A percentile compares a stretch with the other conserved stretches of the same genome.
Conservation (phyloP, 2,113 vertebrate species). For the Vidua macroura region DNA sequence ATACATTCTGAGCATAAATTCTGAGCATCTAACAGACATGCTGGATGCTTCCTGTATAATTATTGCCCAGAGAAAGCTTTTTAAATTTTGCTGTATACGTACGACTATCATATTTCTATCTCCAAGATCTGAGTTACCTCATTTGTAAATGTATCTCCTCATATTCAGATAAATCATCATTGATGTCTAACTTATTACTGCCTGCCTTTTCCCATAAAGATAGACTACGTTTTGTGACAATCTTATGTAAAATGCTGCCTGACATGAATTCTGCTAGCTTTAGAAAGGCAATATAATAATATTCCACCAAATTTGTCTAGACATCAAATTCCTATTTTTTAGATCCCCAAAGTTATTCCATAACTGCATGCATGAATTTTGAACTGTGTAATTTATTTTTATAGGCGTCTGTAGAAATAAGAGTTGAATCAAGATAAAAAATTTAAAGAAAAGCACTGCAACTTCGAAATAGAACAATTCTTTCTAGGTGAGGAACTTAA, state of each 20-base stretch:
- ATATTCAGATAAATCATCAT: slow-evolving; percentile 45
- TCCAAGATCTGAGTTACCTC: slow-evolving; percentile 19
- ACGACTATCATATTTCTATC: not conserved
- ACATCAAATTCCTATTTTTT: slow-evolving; percentile 24
- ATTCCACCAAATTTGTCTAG: slow-evolving; percentile 18
- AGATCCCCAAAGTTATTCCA: not conserved
- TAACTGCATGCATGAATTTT: not conserved
- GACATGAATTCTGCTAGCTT: slow-evolving; percentile 10
- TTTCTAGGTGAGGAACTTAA: not conserved
- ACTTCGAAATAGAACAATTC: not conserved
- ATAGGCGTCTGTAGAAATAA: not conserved
- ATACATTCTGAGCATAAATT: not conserved
- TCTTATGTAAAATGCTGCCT: slow-evolving; percentile 36
- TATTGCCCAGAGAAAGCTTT: not conserved
- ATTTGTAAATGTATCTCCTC: slow-evolving; percentile 25
- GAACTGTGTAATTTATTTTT: not conserved
- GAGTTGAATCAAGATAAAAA: not conserved
- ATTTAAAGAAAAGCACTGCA: not conserved
- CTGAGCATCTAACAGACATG: not conserved
- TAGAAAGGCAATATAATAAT: not conserved
- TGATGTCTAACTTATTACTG: slow-evolving; percentile 14
- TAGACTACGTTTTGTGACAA: slow-evolving; percentile 38
- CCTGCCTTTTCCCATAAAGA: slow-evolving; percentile 36
- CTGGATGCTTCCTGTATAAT: not conserved
- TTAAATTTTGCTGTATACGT: slow-evolving; percentile 27